These are phyloP conservation scores for Halcyon leucocephala DNA, from an alignment of 2,797 vertebrate genomes.

Conservation along the genomic window DNA sequence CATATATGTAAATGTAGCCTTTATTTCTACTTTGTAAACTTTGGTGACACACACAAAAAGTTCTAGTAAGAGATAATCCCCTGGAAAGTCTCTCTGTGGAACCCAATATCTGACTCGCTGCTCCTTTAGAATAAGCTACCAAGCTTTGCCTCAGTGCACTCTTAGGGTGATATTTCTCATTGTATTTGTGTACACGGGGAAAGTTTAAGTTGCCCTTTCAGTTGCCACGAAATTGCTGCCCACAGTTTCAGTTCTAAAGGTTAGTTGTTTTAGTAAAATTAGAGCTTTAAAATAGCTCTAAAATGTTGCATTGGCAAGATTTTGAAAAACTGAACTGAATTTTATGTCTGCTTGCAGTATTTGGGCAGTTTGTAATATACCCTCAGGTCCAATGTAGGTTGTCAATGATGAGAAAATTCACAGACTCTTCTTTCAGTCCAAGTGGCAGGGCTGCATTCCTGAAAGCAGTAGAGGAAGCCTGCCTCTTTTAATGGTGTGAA, in stretches of 20 bases:
- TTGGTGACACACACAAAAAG: background rate
- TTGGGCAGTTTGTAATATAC: background rate
- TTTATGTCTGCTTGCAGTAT: background rate
- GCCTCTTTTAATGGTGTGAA: background rate
- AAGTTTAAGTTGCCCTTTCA: background rate
- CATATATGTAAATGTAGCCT: background rate
- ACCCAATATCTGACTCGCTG: background rate
- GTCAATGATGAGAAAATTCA: accelerated
- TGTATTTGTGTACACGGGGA: accelerated
- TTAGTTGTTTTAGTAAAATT: background rate
- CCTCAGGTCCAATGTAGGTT: background rate
- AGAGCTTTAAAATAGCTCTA: slow-evolving; percentile 3
- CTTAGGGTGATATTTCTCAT: background rate
- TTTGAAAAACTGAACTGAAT: background rate
- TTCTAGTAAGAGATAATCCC: background rate
- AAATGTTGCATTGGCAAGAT: background rate
- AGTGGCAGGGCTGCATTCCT: accelerated
- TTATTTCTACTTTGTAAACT: background rate
- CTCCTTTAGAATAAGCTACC: background rate
- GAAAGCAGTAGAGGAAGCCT: background rate
- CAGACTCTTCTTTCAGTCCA: background rate
- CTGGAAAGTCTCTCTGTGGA: background rate
- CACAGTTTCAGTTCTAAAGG: background rate
- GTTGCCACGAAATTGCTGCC: background rate
- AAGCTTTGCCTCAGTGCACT: background rate